Evolutionary conservation across 2,888 invertebrate species (phyloP), one percentile per base, ranked within the genome.

Genomic region (Drosophila anomalipes): DNA sequence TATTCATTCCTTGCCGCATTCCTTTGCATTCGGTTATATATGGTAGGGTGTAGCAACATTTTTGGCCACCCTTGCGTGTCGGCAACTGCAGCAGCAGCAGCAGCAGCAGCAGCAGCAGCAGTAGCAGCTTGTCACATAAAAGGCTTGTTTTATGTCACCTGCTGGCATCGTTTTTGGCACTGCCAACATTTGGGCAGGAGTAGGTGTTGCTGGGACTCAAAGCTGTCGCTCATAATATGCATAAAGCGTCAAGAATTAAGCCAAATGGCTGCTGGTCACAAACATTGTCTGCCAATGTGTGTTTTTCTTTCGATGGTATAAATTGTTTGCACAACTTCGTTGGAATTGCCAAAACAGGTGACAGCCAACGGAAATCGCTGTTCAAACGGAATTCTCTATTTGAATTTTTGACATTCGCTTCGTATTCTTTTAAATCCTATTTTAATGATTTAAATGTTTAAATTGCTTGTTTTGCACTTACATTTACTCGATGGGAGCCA

Each of bases 101-200:
- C n/a, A n/a, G n/a, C n/a, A 74, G 68, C 76, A 57, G 65, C 77
- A 62, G 32, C 61, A 52, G 59, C 37, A 56, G 26, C 35, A 54
- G 44, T 74, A 77, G 70, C 71, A 64, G 73, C 83, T 74, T 82
- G 89, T 77, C 90, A 79, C 86, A 89, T 87, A 89, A 89, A 89
- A 75, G 82, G 86, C 90, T 87, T 89, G 90, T 87, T 79, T 87
- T 86, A 86, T 89, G 86, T 86, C 87, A 90, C 82, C 87, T 90
- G 63, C 78, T 59, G 73, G 74, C 72, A 68, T 62, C 68, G 54
- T 62, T 66, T 61, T 30, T 56, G 68, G 35, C 61, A 51, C 60
- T 54, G 35, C 33, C 54, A 28, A 12, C 19, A 39, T 28, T 28
- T 5, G 26, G 51, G n/a, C 16, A 26, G n/a, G 51, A 61, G 32